A percentile compares a stretch with the other conserved stretches of the same genome.
Conservation (phyloP, 2,797 vertebrate species). For the Bradypus variegatus region DNA sequence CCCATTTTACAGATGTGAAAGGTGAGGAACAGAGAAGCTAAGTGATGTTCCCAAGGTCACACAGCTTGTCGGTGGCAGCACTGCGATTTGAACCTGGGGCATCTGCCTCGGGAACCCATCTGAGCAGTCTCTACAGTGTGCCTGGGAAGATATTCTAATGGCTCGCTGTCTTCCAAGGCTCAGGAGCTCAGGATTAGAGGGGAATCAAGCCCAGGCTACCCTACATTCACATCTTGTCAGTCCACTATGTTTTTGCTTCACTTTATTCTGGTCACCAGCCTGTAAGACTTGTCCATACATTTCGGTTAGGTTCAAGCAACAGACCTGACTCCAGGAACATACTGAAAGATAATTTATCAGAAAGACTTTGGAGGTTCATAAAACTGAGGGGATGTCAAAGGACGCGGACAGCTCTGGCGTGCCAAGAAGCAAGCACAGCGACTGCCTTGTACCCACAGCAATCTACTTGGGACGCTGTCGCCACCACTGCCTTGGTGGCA, state of each 20-base stretch:
- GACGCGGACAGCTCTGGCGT: not conserved
- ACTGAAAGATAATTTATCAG: not conserved
- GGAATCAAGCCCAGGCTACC: not conserved
- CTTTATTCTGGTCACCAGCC: not conserved
- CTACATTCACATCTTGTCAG: not conserved
- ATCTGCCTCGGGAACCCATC: not conserved
- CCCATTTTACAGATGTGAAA: not conserved
- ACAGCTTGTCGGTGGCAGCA: not conserved
- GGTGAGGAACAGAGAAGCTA: not conserved
- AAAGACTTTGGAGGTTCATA: not conserved
- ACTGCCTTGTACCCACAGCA: not conserved
- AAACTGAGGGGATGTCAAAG: not conserved
- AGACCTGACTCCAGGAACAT: not conserved
- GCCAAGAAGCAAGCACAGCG: not conserved
- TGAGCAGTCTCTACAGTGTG: not conserved
- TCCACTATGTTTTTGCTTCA: not conserved
- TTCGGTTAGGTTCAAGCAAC: too few relatives aligned
- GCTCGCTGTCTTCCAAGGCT: too few relatives aligned
- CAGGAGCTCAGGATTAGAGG: not conserved
- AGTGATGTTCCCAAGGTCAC: not conserved
- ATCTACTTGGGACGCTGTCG: not conserved
- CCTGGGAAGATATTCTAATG: not conserved
- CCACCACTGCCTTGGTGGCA: not conserved
- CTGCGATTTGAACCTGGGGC: not conserved
- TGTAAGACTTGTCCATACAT: not conserved